Base-by-base conservation (phyloP, 2,888 invertebrate species). In the Lathronympha strigana region DNA sequence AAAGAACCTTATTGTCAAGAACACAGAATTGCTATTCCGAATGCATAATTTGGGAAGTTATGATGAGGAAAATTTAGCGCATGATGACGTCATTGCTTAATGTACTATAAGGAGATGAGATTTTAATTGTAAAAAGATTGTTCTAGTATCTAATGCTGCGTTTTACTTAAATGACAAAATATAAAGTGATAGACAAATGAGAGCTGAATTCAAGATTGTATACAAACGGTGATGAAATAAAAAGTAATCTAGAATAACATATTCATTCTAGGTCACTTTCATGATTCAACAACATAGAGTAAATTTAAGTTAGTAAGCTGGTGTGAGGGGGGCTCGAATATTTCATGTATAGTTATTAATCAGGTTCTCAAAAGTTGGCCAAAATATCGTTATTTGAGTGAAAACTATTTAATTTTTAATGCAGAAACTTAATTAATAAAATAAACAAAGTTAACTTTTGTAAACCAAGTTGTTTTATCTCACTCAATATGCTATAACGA, bases 51-150 rank as follows among this genome's bases (percentile, higher is more conserved):
- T 11, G 6, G 17, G n/a, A 28, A 23, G 31, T 15, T 55, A 43
- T 9, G 31, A 33, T 43, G 28, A 23, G 40, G 43, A 55, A 17
- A 9, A 17, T 60, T 53, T 40, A 64, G 45, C 23, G 31, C 28
- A 19, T 23, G 11, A 49, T 61, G 54, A 61, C 40, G 55, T 61
- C 38, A 66, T 31, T 33, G 19, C 40, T 50, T 66, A 61, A 66
- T 61, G 40, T 55, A 61, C 60, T 54, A 23, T 15, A 40, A 21
- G 25, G 21, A 43, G 43, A 66, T 61, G 40, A 55, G 55, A 19
- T 61, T 55, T 61, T 66, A 55, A 66, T 66, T 66, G 28, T 47
- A 17, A 60, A 15, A 15, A 55, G 17, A 36, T 36, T 15, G 15
- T 54, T 53, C 54, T 31, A 25, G 54, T 19, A n/a, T 19, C 36